Evolutionary conservation across 2,797 vertebrate species (phyloP), one percentile per base, ranked within the genome.

Genomic region (Clarias fuscus): DNA sequence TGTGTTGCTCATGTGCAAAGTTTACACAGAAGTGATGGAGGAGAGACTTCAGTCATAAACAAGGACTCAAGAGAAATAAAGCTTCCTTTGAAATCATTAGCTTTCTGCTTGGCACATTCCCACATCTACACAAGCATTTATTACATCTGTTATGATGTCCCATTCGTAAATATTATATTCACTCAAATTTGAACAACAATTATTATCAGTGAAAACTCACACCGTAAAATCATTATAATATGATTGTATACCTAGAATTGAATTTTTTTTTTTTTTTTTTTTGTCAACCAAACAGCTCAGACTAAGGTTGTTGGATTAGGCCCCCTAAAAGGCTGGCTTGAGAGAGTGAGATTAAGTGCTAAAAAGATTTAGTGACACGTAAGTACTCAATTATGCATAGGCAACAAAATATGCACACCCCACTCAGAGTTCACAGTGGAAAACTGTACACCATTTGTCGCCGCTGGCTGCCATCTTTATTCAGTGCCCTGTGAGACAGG

Each of bases 391-490:
- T 93, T 94, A 95, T 94, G 93, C 92, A 93, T 91, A 89, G 78
- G 88, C 86, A 86, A 91, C 91, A 92, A 93, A 89, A 91, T 90
- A 91, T 91, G 89, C 59, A 88, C 82, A 87, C 37, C 85, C 85
- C 86, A 90, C 91, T 93, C 92, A 91, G 89, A 89, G 92, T 95
- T 95, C 91, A 94, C 93, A 92, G 92, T 90, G 91, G 90, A 92
- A 91, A 89, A 89, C 91, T 90, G 89, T 93, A 91, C 94, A 94
- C 94, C 93, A 91, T 89, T 91, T 94, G 88, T 92, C 79, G 88
- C 94, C 91, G 91, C 93, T 92, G 93, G 93, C 90, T 77, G 93
- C 93, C 94, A 91, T 94, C 91, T 93, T 93, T 93, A 93, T 94
- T 95, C 86, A 86, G 91, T 94, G 92, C 91, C 94, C 92, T 88